phyloP scores from a whole-genome alignment of 1,140 invertebrate species.

The Ditylenchus dipsaci region DNA sequence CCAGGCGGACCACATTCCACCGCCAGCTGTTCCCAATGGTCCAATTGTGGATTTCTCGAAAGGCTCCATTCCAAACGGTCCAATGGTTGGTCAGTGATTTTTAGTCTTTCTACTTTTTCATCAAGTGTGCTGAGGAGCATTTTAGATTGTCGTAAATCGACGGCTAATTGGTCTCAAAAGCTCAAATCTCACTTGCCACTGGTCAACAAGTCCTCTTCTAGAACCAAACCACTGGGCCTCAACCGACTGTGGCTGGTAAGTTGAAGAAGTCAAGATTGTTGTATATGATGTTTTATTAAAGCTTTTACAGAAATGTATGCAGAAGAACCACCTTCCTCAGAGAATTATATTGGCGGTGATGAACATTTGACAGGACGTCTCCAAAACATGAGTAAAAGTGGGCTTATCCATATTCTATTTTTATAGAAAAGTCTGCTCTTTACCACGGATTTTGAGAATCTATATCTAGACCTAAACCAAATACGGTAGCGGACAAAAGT shows the following conservation, averaged over 20 bases:
- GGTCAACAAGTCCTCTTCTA: constrained; percentile 2
- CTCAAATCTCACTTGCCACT: constrained; percentile 5
- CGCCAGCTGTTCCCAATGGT: neutral
- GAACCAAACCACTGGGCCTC: constrained; percentile 5
- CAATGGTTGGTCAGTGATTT: constrained; percentile 10
- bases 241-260: constrained; percentile 4
- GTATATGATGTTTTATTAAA: neutral
- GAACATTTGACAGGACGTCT: constrained; percentile 24
- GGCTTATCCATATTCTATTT: neutral
- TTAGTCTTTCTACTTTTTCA: neutral
- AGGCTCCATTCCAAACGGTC: constrained; percentile 12
- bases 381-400: constrained; percentile 32
- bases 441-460: no score
- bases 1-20: no score
- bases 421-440: no score
- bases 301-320: constrained; percentile 3
- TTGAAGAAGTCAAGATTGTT: constrained; percentile 9
- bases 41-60: constrained; percentile 9
- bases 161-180: constrained; percentile 11
- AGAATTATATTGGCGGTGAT: constrained; percentile 23
- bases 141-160: neutral
- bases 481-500: no score
- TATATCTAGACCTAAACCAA: no score
- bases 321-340: constrained; percentile 25
- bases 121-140: neutral